Percentiles rank a stretch among this genome's conserved stretches.
These are phyloP conservation scores for Xiphias gladius DNA, from an alignment of 2,113 vertebrate species.

Conservation along the genomic window DNA sequence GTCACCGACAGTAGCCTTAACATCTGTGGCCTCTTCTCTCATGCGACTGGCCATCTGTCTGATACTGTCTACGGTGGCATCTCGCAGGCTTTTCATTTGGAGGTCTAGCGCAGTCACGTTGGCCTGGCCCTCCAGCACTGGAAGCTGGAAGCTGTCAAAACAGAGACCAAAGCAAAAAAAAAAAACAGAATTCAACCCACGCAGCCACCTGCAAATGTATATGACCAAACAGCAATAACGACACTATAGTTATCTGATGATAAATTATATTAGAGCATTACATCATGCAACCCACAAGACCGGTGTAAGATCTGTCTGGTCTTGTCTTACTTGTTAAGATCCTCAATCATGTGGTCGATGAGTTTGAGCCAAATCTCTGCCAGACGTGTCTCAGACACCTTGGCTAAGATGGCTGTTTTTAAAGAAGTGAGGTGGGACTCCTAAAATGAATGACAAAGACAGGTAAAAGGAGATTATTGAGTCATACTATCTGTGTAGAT, in stretches of 20 bases:
- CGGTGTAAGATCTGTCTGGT: neutral
- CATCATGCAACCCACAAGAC: neutral
- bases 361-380: slow-evolving; percentile 90
- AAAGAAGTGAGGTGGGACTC: slow-evolving; percentile 89
- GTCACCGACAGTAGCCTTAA: slow-evolving; percentile 88
- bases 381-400: slow-evolving; percentile 84
- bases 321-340: slow-evolving; percentile 80
- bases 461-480: slow-evolving; percentile 2
- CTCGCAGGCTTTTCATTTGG: slow-evolving; percentile 89
- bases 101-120: slow-evolving; percentile 93
- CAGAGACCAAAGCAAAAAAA: neutral
- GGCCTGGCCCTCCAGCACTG: slow-evolving; percentile 84
- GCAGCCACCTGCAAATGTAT: neutral
- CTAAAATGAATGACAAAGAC: slow-evolving; percentile 79
- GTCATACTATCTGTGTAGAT: neutral
- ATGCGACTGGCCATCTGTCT: slow-evolving; percentile 85
- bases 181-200: neutral
- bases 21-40: slow-evolving; percentile 88
- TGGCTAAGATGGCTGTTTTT: slow-evolving; percentile 89
- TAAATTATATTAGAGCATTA: neutral
- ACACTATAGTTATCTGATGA: neutral
- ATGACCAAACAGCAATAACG: neutral
- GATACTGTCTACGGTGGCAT: slow-evolving; percentile 84
- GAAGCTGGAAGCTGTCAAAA: slow-evolving; percentile 83
- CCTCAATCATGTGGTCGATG: slow-evolving; percentile 91